These are phyloP conservation scores for Meloidogyne hapla DNA, from an alignment of 1,140 invertebrate genomes.

Conservation along the genomic window DNA sequence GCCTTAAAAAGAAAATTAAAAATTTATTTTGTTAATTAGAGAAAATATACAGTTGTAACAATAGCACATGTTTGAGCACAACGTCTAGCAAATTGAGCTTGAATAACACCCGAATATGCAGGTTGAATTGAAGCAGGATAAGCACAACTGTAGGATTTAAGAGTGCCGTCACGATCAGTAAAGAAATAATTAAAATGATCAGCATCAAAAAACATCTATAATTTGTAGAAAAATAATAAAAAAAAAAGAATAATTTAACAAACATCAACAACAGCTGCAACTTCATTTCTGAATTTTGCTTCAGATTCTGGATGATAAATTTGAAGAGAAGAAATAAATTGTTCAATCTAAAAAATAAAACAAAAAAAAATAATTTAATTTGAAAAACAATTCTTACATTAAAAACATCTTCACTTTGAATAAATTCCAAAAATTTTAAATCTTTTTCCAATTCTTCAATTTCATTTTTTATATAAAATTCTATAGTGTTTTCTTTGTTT, in stretches of 20 bases:
- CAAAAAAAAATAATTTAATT: background rate
- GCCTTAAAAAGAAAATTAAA: conserved; percentile 5
- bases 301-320: conserved; percentile 54
- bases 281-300: conserved; percentile 66
- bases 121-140: conserved; percentile 61
- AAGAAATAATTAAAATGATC: conserved; percentile 64
- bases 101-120: conserved; percentile 63
- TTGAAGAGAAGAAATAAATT: conserved; percentile 44
- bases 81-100: conserved; percentile 62
- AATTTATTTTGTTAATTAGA: conserved; percentile 59
- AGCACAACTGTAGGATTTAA: conserved; percentile 61
- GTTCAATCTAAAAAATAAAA: conserved; percentile 31
- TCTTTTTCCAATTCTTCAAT: conserved; percentile 62
- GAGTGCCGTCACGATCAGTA: conserved; percentile 63
- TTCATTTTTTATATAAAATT: conserved; percentile 61
- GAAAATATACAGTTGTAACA: conserved; percentile 62
- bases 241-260: background rate
- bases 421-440: conserved; percentile 58
- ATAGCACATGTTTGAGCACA: conserved; percentile 64
- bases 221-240: background rate
- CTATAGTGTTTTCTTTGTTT: conserved; percentile 29
- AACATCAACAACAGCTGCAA: conserved; percentile 49
- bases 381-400: conserved; percentile 57
- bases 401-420: conserved; percentile 61
- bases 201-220: conserved; percentile 50